Base-by-base conservation (phyloP, 1,140 invertebrate species). In the Penaeus vannamei region DNA sequence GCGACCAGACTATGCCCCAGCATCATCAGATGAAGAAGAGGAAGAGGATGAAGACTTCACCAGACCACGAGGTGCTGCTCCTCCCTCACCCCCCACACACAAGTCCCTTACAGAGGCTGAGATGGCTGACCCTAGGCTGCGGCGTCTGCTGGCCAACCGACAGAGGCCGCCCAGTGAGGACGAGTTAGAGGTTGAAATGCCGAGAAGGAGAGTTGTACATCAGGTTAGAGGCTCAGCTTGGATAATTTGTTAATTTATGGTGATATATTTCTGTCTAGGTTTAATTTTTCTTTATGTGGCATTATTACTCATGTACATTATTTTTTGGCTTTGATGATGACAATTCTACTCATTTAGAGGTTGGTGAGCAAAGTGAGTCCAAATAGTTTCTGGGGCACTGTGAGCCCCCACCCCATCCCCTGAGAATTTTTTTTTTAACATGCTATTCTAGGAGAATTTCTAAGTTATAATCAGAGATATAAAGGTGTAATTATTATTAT, bases 1-100 rank as follows among this genome's bases (percentile, higher is more conserved):
- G 93, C 95, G 97, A 86, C 97, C 97, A n/a, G 97, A 98, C 92
- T 98, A 98, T 94, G 97, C 97, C 32, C 96, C 96, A 90, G 94
- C 95, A 36, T 95, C 95, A 19, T 96, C 95, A 85, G 97, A 96
- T 64, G 96, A 97, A 85, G 97, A 97, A 91, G 97, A 98, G 87
- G 96, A 96, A 12, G 97, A 97, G 81, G 95, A 95, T 46, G 97
- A 98, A 92, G 97, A 98, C 92, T 97, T 97, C 92, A 94, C 97
- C 90, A 96, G 97, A 42, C 94, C 90, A 87, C 77, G 87, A 53
- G 87, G 90, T 53, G 89, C 84, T 59, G 88, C 61, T 60, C 85
- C 79, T 53, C 84, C 89, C 20, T 87, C 80, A 14, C 76, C 77
- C 17, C 66, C 83, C 19, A 85, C 53, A 19, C 85, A 90, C 81